Evolutionary conservation across 2,113 vertebrate species (phyloP).

Genomic region (Coryphaenoides rupestris): DNA sequence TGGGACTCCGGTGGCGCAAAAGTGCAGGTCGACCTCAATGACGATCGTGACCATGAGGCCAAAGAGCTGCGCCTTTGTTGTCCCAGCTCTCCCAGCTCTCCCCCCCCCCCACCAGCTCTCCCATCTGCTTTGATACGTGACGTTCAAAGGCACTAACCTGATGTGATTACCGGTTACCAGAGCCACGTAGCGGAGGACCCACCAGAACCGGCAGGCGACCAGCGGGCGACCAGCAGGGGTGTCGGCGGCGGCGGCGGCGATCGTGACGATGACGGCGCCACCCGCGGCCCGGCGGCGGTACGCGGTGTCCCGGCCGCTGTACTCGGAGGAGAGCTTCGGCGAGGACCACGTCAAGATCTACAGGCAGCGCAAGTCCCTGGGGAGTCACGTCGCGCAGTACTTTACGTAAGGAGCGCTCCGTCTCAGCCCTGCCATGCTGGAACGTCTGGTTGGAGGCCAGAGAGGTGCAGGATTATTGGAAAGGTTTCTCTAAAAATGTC

Average conservation of each 20-base stretch:
- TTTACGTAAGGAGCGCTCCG: conserved; percentile 76
- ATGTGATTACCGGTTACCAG: conserved; percentile 49
- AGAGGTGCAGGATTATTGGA: not conserved
- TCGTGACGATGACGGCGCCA: no score
- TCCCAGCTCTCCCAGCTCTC: conserved; percentile 4
- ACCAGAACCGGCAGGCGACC: not conserved
- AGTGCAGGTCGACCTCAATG: no score
- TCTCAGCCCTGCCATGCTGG: no score
- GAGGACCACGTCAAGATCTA: conserved; percentile 78
- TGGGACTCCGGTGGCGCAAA: no score
- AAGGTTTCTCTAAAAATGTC: not conserved
- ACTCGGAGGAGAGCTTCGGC: conserved; percentile 81
- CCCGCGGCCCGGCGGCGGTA: conserved; percentile 70
- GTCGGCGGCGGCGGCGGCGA: no score
- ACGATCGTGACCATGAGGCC: no score
- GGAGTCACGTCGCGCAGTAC: conserved; percentile 77
- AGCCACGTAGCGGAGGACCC: conserved; percentile 33
- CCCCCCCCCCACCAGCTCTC: conserved; percentile 18
- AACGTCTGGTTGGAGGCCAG: no score
- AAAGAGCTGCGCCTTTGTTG: no score
- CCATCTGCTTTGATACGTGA: conserved; percentile 39
- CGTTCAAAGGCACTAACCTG: conserved; percentile 52
- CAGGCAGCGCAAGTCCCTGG: conserved; percentile 78
- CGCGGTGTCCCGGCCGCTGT: conserved; percentile 80
- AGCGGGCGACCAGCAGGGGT: no score